phyloP scores from a whole-genome alignment of 2,113 vertebrate genomes.

The Nycticorax nycticorax region DNA sequence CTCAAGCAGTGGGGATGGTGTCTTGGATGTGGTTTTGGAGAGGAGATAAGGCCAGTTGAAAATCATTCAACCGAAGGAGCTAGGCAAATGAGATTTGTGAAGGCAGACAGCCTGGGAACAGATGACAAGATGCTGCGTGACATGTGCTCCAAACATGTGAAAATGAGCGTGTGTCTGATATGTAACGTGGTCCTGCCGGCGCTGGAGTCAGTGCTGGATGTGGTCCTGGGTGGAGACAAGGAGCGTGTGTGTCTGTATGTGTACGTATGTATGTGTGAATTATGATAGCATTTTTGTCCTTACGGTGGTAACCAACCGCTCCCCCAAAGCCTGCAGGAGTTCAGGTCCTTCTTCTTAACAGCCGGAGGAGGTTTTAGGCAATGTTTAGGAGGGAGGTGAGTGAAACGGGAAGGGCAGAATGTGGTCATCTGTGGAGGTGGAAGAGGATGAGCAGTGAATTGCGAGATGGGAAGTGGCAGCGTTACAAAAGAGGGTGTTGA shows the following conservation, averaged over 20 bases:
- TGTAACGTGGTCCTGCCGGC: background rate
- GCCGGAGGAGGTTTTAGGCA: background rate
- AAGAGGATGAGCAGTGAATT: background rate
- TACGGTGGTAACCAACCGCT: fast-evolving
- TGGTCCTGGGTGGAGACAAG: background rate
- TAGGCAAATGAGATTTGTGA: background rate
- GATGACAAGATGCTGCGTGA: background rate
- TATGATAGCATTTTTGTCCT: background rate
- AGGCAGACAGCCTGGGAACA: background rate
- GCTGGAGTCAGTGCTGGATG: background rate
- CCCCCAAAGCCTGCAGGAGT: background rate
- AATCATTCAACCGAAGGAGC: background rate
- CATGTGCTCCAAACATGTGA: fast-evolving
- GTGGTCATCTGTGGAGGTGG: slow-evolving; percentile 5
- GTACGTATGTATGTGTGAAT: background rate
- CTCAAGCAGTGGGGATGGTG: background rate
- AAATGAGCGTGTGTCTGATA: background rate
- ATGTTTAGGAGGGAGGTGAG: background rate
- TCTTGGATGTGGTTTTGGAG: background rate
- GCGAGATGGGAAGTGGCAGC: background rate
- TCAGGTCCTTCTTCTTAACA: background rate
- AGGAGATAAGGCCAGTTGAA: background rate
- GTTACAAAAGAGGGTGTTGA: background rate
- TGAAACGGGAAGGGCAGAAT: slow-evolving; percentile 37
- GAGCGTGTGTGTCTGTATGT: fast-evolving